These are phyloP conservation scores for Stegana nigrithorax DNA, from an alignment of 2,888 invertebrate genomes.

Conservation along the genomic window DNA sequence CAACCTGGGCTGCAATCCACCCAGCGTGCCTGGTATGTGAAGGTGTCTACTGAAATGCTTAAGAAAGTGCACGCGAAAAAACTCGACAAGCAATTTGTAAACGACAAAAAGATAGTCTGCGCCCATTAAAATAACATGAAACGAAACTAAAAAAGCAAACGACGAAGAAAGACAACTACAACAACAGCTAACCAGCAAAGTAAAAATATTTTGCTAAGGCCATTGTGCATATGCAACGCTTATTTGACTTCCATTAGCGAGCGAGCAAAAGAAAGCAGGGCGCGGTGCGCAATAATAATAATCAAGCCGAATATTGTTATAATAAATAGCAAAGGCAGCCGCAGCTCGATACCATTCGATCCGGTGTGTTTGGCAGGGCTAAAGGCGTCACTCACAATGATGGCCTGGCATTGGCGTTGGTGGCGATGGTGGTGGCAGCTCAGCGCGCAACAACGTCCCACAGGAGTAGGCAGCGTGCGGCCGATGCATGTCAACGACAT, in stretches of 20 bases:
- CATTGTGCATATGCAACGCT: constrained; percentile 41
- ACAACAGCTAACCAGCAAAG: no score
- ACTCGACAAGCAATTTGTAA: constrained; percentile 59
- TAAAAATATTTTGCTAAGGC: no score
- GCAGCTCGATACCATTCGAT: background rate
- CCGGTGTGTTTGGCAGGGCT: background rate
- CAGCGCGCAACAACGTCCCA: constrained; percentile 39
- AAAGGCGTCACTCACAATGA: no score
- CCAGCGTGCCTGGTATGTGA: no score
- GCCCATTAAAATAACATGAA: no score
- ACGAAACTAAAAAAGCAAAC: no score
- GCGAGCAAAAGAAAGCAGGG: constrained; percentile 15
- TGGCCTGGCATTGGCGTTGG: background rate
- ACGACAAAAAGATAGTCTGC: constrained; percentile 54
- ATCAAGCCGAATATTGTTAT: constrained; percentile 48
- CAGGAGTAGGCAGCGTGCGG: constrained; percentile 44
- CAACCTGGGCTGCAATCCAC: background rate
- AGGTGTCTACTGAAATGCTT: no score
- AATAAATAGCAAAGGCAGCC: constrained; percentile 37
- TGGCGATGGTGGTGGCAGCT: background rate
- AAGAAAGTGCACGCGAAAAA: no score
- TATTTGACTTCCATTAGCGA: constrained; percentile 49
- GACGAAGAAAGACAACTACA: no score
- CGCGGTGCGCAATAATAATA: constrained; percentile 35
- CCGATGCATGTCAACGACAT: constrained; percentile 13